Conservation (phyloP, 1,140 invertebrate species). For the Pristionchus pacificus region DNA sequence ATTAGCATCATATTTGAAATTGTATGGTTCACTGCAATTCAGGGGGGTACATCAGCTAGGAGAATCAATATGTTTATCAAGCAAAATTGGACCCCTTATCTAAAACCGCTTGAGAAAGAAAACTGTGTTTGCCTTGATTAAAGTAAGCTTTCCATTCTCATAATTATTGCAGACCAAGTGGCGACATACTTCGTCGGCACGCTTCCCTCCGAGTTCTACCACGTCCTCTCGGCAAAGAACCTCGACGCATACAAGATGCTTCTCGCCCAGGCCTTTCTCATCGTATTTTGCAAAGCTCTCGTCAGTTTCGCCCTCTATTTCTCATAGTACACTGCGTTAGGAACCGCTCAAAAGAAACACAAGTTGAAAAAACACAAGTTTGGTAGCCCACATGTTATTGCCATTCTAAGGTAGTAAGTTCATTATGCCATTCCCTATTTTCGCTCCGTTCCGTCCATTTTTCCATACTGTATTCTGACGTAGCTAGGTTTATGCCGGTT, state of each 20-base stretch:
- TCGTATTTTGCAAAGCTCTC: conserved; percentile 40
- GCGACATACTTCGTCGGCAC: conserved; percentile 47
- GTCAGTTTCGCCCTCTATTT: conserved; percentile 16
- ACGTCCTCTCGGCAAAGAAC: conserved; percentile 36
- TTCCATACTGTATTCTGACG: too few species aligned
- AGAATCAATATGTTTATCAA: too few species aligned
- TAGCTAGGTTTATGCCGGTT: too few species aligned
- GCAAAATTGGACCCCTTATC: conserved; percentile 7
- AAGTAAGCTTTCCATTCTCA: conserved; percentile 12
- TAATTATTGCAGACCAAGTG: conserved; percentile 43
- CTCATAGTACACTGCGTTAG: too few species aligned
- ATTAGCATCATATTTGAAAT: too few species aligned
- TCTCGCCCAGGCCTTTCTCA: conserved; percentile 33
- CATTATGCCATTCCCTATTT: too few species aligned
- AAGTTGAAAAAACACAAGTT: not conserved
- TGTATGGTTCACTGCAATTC: too few species aligned
- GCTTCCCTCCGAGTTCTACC: conserved; percentile 40
- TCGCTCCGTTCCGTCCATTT: too few species aligned
- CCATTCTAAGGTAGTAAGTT: too few species aligned
- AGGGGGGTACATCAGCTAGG: not conserved
- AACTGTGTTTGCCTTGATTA: conserved; percentile 18
- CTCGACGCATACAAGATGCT: conserved; percentile 37
- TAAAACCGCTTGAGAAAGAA: too few species aligned
- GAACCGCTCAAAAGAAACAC: not conserved
- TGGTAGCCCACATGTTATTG: conserved; percentile 6